Evolutionary conservation across 2,113 vertebrate species (phyloP), one percentile per base, ranked within the genome.

Genomic region (Cricetomys ansorgei): DNA sequence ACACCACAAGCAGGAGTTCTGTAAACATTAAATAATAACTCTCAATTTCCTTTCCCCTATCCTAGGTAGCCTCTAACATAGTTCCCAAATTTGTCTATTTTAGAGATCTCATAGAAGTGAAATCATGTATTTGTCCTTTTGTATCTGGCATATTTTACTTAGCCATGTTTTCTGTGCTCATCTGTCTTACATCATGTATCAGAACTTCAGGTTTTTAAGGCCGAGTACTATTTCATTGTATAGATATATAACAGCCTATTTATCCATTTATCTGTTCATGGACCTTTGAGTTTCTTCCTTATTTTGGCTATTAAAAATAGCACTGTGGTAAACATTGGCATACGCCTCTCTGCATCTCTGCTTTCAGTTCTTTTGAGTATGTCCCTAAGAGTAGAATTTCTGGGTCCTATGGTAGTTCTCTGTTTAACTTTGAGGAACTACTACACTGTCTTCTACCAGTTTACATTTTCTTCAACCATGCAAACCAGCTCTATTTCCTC

Each of bases 31-130:
- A 94, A 79, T 7, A 89, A 16, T 79, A 70, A n/a, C 12, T 93
- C 57, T 53, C 21, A 12, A 17, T 69, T n/a, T 62, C 50, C 21
- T 37, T 64, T 40, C 37, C 27, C 15, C n/a, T 2, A 34, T 50
- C 43, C 45, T 55, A 75, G 81, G 81, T 80, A 73, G 89, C 64
- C 50, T 93, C 59, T 75, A 76, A 73, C 93, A 29, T 94, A 27
- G 50, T 77, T 97, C 89, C 65, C 84, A 31, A 95, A 88, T 91
- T 80, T 94, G 83, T n/a, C 29, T 80, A 9, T 53, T 88, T 59
- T 80, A 75, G 29, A 62, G 72, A 72, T n/a, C 85, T 79, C 59
- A 69, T 65, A 1, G 55, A 85, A 69, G 25, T 92, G 64, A 37
- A 79, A 84, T 90, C 16, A 69, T 90, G 1, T 73, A 55, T 90